These are phyloP conservation scores for Spisula subtruncata DNA, from an alignment of 2,888 invertebrate species.

Conservation along the genomic window DNA sequence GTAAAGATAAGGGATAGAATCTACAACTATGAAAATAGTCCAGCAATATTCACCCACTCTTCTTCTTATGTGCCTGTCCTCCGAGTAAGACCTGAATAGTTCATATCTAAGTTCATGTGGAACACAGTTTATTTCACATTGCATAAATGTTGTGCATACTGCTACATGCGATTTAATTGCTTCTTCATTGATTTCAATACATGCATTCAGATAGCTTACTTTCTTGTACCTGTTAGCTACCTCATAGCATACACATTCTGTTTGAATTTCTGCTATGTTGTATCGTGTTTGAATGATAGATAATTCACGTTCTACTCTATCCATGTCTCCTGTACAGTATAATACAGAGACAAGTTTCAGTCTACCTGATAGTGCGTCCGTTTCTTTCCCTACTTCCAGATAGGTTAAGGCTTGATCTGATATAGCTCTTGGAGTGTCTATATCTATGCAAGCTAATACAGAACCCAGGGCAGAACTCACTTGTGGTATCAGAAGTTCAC, in stretches of 20 bases:
- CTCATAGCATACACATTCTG: background rate
- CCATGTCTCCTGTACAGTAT: background rate
- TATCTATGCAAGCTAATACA: background rate
- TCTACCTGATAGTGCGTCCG: conserved; percentile 1
- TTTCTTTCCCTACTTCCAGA: background rate
- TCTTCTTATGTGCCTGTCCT: background rate
- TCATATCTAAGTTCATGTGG: conserved; percentile 36
- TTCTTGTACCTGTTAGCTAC: background rate
- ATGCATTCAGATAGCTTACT: background rate
- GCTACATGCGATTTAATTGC: background rate
- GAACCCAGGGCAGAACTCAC: background rate
- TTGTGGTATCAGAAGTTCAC: background rate
- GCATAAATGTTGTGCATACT: background rate
- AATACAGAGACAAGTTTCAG: conserved; percentile 8
- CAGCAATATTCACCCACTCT: background rate
- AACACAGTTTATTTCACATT: conserved; percentile 21
- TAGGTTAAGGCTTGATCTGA: background rate
- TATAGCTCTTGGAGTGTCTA: background rate
- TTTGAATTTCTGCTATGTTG: background rate
- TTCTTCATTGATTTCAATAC: background rate
- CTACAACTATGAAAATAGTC: background rate
- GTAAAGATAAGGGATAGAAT: conserved; percentile 5
- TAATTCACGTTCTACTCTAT: background rate
- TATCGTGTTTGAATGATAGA: background rate
- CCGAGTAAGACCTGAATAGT: background rate